Evolutionary conservation across 2,797 vertebrate genomes (phyloP), one percentile per base, ranked within the genome.

Genomic region (Cephalopachus bancanus): DNA sequence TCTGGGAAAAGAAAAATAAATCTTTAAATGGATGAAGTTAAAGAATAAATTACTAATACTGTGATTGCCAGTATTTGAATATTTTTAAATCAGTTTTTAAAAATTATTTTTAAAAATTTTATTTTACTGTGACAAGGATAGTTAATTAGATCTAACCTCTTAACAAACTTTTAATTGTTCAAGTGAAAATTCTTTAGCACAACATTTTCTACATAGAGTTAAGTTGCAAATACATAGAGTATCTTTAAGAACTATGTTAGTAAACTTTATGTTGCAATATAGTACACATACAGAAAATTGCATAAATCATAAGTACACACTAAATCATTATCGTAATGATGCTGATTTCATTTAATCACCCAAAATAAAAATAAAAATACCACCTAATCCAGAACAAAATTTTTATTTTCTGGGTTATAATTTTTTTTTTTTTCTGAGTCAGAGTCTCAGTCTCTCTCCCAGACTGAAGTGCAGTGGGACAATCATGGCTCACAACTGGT

Each of bases 1-100:
- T 98, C 98, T 96, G 94, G 97, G 91, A 97, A 98, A 98, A 97
- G 22, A 37, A 67, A 59, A 81, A 81, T 81, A 87, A 81, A 75
- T 94, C 19, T 92, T 71, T 57, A 94, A 59, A 71, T n/a, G 69
- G 71, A 65, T 0, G 0, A 49, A 93, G n/a, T 90, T 97, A 89
- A 97, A 81, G 83, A 96, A 85, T 94, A 96, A 95, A 95, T 97
- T 93, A 84, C 76, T 92, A 96, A 93, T 92, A 91, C 20, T 80
- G 72, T 51, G 53, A 59, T 95, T 75, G 60, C 93, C 88, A 93
- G 71, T 55, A 30, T 9, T 44, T 89, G 81, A 91, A 10, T 53
- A 88, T 93, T 95, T 95, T 95, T 91, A 96, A 94, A 94, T 98
- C 72, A 94, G 53, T 95, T 98, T 97, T 95, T 97, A 10, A 78